Conservation (phyloP, 2,113 vertebrate species). For the Oophaga pumilio region DNA sequence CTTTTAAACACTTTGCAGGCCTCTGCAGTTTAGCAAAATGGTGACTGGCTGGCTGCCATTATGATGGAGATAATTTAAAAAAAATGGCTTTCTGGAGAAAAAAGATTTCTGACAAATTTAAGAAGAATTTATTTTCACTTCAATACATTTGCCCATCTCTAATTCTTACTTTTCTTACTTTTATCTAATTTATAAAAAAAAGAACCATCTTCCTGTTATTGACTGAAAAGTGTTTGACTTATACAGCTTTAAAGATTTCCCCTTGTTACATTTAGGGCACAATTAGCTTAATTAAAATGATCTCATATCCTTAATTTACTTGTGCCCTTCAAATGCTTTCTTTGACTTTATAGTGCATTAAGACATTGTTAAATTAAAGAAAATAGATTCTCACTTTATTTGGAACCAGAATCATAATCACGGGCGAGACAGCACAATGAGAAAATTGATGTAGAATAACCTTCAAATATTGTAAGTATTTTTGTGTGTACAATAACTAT, state of each 20-base stretch:
- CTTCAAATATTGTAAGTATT: not conserved
- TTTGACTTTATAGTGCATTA: constrained; percentile 46
- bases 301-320: constrained; percentile 52
- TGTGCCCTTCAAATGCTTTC: constrained; percentile 49
- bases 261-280: constrained; percentile 50
- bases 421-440: not conserved
- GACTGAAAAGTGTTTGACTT: constrained; percentile 22
- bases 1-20: too few relatives aligned
- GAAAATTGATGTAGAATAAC: not conserved
- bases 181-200: constrained; percentile 1
- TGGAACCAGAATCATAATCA: not conserved
- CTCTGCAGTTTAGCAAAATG: too few relatives aligned
- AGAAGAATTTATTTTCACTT: too few relatives aligned
- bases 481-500: not conserved
- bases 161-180: not conserved
- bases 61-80: too few relatives aligned
- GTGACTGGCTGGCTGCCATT: too few relatives aligned
- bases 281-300: constrained; percentile 56
- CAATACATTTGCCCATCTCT: too few relatives aligned
- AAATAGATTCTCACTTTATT: constrained; percentile 41
- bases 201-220: constrained; percentile 23
- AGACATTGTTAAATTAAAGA: constrained; percentile 49
- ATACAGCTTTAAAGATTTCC: constrained; percentile 38
- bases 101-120: too few relatives aligned
- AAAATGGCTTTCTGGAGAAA: too few relatives aligned